phyloP scores from a whole-genome alignment of 2,888 invertebrate species.

The Eupithecia exiguata region DNA sequence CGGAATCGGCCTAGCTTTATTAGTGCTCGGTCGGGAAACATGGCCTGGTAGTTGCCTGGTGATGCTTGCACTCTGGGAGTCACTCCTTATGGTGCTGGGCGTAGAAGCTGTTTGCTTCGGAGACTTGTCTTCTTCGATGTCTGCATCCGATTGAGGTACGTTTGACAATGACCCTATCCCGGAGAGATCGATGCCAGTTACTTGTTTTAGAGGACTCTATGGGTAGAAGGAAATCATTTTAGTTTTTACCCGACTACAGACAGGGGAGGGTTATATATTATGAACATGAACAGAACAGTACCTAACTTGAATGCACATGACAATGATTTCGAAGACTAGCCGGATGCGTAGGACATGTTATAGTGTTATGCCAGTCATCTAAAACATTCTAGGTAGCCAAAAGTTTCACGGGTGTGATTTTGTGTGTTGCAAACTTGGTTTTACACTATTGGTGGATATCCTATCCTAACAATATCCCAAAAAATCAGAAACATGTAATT shows the following conservation, averaged over 20 bases:
- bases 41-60: constrained; percentile 57
- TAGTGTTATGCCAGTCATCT: too few relatives aligned
- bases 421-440: too few relatives aligned
- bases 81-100: constrained; percentile 52
- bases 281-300: too few relatives aligned
- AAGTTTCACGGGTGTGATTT: too few relatives aligned
- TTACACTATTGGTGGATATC: too few relatives aligned
- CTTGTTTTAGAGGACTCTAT: constrained; percentile 67
- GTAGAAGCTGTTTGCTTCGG: constrained; percentile 48
- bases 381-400: too few relatives aligned
- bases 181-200: constrained; percentile 45
- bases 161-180: constrained; percentile 55
- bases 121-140: constrained; percentile 48
- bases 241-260: too few relatives aligned
- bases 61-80: constrained; percentile 48
- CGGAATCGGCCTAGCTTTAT: constrained; percentile 71
- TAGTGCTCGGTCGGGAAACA: constrained; percentile 57
- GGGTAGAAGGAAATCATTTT: constrained; percentile 11
- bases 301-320: background rate
- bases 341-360: too few relatives aligned
- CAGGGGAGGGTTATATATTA: too few relatives aligned
- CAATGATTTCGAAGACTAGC: too few relatives aligned
- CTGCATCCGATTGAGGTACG: constrained; percentile 55
- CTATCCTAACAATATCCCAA: too few relatives aligned
- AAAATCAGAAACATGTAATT: too few relatives aligned